Base-by-base conservation (phyloP, 2,888 invertebrate species). In the Plagiodera versicolora region DNA sequence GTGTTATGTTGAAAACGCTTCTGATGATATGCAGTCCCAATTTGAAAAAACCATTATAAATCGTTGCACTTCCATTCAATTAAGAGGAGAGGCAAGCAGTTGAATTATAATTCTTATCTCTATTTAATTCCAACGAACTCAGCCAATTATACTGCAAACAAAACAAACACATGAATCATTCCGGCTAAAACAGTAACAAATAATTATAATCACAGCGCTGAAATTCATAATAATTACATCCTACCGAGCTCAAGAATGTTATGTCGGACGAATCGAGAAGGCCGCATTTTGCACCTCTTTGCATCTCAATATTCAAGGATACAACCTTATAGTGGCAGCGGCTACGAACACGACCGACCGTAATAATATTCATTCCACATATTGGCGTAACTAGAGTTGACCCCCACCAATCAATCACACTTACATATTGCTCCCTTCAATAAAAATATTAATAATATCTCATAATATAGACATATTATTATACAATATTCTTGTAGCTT, bases 201-300 rank as follows among this genome's bases (percentile, higher is more conserved):
- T 20, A 24, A 24, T 24, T 24, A 52, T 52, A 46, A 46, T 52
- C 14, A 24, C 16, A 30, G 32, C 17, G 47, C 18, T 45, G 51
- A 52, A 47, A 24, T 52, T 58, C 14, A 63, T 67, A 67, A 64
- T 67, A 65, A 67, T 65, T 61, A 57, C 58, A 64, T 66, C 63
- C 67, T 66, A 63, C 45, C 69, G 68, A 69, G 68, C 70, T 70
- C 69, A 71, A 71, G 69, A 67, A 66, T 69, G 71, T 68, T 66
- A 63, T 64, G 64, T 64, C 64, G 67, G 66, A 65, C 65, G 67
- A 39, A 39, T 66, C 63, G 61, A 63, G 71, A 71, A 71, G 71
- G 71, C 67, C 70, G 69, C 64, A 62, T 64, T 69, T 63, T 55
- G 61, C 67, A 66, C 60, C 66, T 67, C 53, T 60, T 66, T 65